Conservation (phyloP, 2,888 invertebrate species). For the Tipula unca region DNA sequence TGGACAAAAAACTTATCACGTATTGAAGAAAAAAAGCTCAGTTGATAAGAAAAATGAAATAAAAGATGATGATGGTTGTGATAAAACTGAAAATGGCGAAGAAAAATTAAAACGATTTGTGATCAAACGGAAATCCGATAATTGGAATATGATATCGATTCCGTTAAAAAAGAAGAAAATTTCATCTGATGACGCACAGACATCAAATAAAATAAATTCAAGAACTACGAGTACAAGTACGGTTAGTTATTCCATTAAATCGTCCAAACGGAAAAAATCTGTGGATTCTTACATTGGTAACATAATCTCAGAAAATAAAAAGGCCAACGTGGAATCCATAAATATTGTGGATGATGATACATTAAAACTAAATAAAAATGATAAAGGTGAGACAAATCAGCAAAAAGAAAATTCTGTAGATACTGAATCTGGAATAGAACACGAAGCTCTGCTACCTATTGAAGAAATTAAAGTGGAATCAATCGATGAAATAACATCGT, state of each 20-base stretch:
- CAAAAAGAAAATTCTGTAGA: not conserved
- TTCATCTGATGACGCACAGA: not conserved
- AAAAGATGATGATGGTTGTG: constrained; percentile 32
- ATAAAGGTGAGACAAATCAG: not conserved
- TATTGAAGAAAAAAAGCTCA: constrained; percentile 19
- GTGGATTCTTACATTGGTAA: not conserved
- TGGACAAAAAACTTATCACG: constrained; percentile 15
- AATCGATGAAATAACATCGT: constrained; percentile 21
- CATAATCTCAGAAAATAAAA: not conserved
- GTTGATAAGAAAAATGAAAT: not conserved
- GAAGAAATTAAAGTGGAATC: constrained; percentile 28
- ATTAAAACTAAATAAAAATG: not conserved
- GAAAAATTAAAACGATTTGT: constrained; percentile 34
- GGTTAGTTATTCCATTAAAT: not conserved
- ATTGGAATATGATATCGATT: constrained; percentile 24
- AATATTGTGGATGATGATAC: not conserved
- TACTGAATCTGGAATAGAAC: constrained; percentile 25
- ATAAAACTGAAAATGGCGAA: constrained; percentile 26
- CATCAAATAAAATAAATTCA: not conserved
- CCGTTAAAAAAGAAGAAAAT: constrained; percentile 19
- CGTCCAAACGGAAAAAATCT: not conserved
- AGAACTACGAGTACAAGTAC: not conserved
- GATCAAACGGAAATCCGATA: constrained; percentile 36
- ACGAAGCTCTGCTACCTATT: constrained; percentile 27
- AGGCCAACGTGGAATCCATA: not conserved